Evolutionary conservation across 1,140 invertebrate genomes (phyloP), one percentile per base, ranked within the genome.

Genomic region (Drosophila serrata): DNA sequence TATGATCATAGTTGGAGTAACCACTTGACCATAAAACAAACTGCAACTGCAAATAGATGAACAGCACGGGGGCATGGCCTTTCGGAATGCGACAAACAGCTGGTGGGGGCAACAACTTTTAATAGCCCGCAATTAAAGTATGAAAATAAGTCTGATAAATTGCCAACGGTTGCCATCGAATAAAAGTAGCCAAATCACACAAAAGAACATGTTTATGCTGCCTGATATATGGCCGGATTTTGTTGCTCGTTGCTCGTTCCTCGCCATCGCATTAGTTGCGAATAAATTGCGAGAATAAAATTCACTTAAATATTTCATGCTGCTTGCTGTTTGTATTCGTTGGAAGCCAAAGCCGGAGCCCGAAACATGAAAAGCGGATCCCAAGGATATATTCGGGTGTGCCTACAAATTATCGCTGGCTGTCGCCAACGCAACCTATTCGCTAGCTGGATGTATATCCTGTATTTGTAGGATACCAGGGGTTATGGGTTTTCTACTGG

Each of bases 231-330:
- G 68, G 24, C 51, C 68, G 67, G 65, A 49, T 72, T 72, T 35
- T 24, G 46, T 46, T 2, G 39, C 39, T 17, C n/a, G 45, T 42
- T 19, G 22, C 45, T 27, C 22, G 46, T 35, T 35, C 31, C 39
- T 37, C 53, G 65, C 53, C 65, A 37, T 57, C 81, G 82, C 82
- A 85, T 85, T 85, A 81, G 81, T 82, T 84, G 64, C 82, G 61
- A 75, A 75, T 86, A 86, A 87, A 87, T 86, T 79, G 68, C 76
- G 61, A 69, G 64, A 86, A 86, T 81, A 67, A 86, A 87, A 87
- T 86, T 78, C 79, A 81, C 68, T 86, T 86, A 81, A 86, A 86
- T 86, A 81, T 81, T 86, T 86, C 63, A 86, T 79, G 75, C 60
- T 59, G 60, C 39, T 15, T n/a, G 24, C 22, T 24, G 40, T 17